Evolutionary conservation across 1,140 invertebrate genomes (phyloP), one percentile per base, ranked within the genome.

Genomic region (Scaptomyza montana): DNA sequence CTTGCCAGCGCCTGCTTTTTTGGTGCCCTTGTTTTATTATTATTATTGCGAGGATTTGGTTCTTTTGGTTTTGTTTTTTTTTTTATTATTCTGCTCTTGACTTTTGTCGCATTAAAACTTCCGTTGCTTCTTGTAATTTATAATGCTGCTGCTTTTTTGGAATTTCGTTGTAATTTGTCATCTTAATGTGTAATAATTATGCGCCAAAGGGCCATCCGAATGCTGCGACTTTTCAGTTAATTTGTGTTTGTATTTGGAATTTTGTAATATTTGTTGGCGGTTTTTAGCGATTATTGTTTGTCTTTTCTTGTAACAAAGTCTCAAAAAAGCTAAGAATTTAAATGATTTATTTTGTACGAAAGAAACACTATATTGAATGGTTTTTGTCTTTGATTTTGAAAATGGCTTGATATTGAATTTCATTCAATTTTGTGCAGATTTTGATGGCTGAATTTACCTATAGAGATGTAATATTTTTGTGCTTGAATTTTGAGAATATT

Each of bases 81-180:
- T 36, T 36, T 1, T 36, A 8, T 9, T 36, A 36, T 82, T 82
- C 80, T 77, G 73, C 68, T 74, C 80, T 87, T 89, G 73, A 80
- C 85, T 80, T 89, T 87, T 89, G 79, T 79, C 84, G 84, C 84
- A 89, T 80, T 89, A 89, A 84, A 89, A 89, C 84, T 89, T 89
- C 84, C 84, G 84, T 59, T 85, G 53, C 69, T 84, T 80, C 80
- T 89, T 84, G 74, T 89, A 89, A 89, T 89, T 89, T 89, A 89
- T 89, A 89, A 77, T 89, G 66, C 71, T 80, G 80, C 57, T 78
- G 66, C 71, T 78, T 77, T 89, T 87, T 71, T 71, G 73, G 67
- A 79, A 79, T 87, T 89, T 63, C 61, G 64, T 47, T 75, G 80
- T 64, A 87, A 85, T 86, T 86, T 79, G 77, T 86, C 82, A 86